Percentiles rank a stretch among this genome's conserved stretches.
phyloP scores from a whole-genome alignment of 2,113 vertebrate genomes.

The Hystrix cristata region DNA sequence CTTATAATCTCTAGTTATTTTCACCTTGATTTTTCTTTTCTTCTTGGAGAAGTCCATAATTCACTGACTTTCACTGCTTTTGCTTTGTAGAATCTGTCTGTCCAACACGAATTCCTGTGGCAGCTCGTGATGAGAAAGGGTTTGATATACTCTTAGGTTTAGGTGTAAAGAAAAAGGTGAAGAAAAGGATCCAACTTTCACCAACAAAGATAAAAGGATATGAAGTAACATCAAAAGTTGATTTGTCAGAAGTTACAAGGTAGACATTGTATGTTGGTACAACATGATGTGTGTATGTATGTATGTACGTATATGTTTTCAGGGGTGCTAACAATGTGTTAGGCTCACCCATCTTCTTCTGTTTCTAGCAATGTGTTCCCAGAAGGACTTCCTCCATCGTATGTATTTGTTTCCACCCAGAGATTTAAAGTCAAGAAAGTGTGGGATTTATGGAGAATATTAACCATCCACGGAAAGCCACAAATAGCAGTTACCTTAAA shows the following conservation, averaged over 20 bases:
- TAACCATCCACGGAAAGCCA: conserved; percentile 92
- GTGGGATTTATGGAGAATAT: conserved; percentile 98
- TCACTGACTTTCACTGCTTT: conserved; percentile 19
- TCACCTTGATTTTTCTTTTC: not conserved
- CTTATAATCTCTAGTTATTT: not conserved
- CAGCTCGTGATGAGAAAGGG: conserved; percentile 97
- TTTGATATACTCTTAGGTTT: conserved; percentile 97
- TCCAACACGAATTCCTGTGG: conserved; percentile 94
- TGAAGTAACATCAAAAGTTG: conserved; percentile 92
- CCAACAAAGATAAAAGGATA: conserved; percentile 94
- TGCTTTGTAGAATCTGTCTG: conserved; percentile 95
- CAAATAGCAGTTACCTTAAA: conserved; percentile 97
- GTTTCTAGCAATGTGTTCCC: conserved; percentile 94
- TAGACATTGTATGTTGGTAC: conserved; percentile 80
- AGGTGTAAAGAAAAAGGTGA: conserved; percentile 95
- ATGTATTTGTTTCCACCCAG: conserved; percentile 97
- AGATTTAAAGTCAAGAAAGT: conserved; percentile 96
- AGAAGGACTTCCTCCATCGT: conserved; percentile 97
- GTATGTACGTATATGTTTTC: not conserved
- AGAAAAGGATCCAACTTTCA: conserved; percentile 93
- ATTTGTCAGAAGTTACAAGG: conserved; percentile 96
- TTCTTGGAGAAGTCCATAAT: not conserved
- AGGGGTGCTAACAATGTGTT: conserved; percentile 43
- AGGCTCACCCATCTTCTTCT: not conserved
- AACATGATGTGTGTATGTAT: not conserved